Conservation (phyloP, 2,113 vertebrate genomes). For the Sinocyclocheilus maitianheensis region DNA sequence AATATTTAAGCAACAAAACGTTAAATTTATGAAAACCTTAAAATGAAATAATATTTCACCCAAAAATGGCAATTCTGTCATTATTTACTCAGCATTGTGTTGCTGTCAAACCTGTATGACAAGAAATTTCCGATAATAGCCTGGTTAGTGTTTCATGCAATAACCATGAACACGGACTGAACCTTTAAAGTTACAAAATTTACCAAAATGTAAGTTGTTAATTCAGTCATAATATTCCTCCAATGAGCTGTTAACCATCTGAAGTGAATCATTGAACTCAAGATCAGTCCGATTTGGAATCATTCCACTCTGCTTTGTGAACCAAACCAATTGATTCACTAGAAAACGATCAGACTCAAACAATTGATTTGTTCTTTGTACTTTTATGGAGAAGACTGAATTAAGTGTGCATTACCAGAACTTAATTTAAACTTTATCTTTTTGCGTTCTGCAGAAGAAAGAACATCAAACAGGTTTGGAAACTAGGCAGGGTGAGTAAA, state of each 20-base stretch:
- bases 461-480: not conserved
- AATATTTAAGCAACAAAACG: not conserved
- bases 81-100: too few species aligned
- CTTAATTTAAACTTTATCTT: not conserved
- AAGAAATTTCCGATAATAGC: too few species aligned
- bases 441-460: not conserved
- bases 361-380: not conserved
- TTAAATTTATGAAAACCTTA: too few species aligned
- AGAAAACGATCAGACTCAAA: not conserved
- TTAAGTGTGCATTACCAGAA: not conserved
- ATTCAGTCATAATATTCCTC: not conserved
- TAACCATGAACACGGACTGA: too few species aligned
- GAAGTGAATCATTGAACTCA: not conserved
- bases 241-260: not conserved
- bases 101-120: too few species aligned
- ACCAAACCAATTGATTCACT: not conserved
- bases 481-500: not conserved
- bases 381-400: not conserved
- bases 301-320: not conserved
- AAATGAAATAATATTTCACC: too few species aligned
- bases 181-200: too few species aligned
- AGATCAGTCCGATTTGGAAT: not conserved
- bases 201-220: too few species aligned
- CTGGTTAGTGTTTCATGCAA: too few species aligned
- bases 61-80: too few species aligned